Evolutionary conservation across 2,797 vertebrate genomes (phyloP).

Genomic region (Falco novaeseelandiae): DNA sequence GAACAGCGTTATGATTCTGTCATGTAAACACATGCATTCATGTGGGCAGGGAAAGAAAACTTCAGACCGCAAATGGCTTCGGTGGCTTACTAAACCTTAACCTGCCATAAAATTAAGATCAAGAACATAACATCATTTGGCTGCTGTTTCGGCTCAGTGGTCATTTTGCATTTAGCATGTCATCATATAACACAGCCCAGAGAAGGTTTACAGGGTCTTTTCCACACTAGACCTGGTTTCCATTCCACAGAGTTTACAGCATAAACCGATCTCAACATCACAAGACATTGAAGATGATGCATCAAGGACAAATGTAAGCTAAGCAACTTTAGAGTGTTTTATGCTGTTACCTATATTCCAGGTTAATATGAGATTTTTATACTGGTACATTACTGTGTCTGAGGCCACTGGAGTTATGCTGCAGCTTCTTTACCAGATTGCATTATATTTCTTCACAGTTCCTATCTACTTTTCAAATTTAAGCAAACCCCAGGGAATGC

Average conservation of each 20-base stretch:
- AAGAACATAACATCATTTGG: background rate
- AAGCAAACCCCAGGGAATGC: conserved; percentile 53
- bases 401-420: conserved; percentile 2
- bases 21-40: background rate
- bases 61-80: background rate
- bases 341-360: conserved; percentile 2
- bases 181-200: background rate
- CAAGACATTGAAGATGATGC: background rate
- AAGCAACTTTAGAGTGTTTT: conserved; percentile 2
- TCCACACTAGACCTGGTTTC: background rate
- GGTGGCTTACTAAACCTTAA: background rate
- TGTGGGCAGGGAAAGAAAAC: background rate
- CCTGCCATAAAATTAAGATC: background rate
- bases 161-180: background rate
- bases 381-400: background rate
- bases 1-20: background rate
- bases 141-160: background rate
- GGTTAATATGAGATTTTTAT: conserved; percentile 44
- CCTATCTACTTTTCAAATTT: conserved; percentile 63
- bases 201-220: background rate
- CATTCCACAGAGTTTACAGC: background rate
- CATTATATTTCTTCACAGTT: conserved; percentile 60
- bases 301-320: background rate
- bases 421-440: conserved; percentile 51
- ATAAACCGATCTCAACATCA: background rate